A percentile compares a stretch with the other conserved stretches of the same genome.
Evolutionary conservation across 2,113 vertebrate genomes (phyloP).

Genomic region (Abramis brama): DNA sequence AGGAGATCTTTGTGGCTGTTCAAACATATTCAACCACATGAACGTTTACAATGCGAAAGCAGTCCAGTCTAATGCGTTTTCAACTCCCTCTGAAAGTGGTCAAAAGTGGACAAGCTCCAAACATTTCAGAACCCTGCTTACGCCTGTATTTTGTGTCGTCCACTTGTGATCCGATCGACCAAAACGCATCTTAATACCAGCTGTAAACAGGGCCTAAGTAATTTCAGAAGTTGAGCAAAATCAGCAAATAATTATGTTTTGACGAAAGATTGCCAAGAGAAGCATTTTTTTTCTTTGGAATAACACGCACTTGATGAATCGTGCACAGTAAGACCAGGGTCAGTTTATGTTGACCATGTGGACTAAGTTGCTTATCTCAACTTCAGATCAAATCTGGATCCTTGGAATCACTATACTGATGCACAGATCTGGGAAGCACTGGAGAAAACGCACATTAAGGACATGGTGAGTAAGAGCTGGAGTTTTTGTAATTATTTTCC

Average conservation of each 20-base stretch:
- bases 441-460: conserved; percentile 79
- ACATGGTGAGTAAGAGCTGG: conserved; percentile 70
- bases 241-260: background rate
- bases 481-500: background rate
- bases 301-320: background rate
- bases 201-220: too few relatives aligned
- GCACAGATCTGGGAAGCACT: conserved; percentile 79
- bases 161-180: too few relatives aligned
- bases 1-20: too few relatives aligned
- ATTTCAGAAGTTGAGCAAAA: background rate
- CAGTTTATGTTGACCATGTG: conserved; percentile 18
- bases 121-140: too few relatives aligned
- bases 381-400: conserved; percentile 78
- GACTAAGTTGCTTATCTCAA: conserved; percentile 16
- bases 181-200: too few relatives aligned
- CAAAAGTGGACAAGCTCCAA: too few relatives aligned
- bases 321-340: background rate
- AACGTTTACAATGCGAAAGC: too few relatives aligned
- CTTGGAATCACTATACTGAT: conserved; percentile 77
- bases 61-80: too few relatives aligned
- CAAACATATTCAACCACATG: too few relatives aligned
- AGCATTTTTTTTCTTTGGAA: background rate
- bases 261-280: background rate
- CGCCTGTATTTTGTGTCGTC: too few relatives aligned
- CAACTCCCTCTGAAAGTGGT: too few relatives aligned